Evolutionary conservation across 2,797 vertebrate genomes (phyloP), one percentile per base, ranked within the genome.

Genomic region (Oophaga sylvatica): DNA sequence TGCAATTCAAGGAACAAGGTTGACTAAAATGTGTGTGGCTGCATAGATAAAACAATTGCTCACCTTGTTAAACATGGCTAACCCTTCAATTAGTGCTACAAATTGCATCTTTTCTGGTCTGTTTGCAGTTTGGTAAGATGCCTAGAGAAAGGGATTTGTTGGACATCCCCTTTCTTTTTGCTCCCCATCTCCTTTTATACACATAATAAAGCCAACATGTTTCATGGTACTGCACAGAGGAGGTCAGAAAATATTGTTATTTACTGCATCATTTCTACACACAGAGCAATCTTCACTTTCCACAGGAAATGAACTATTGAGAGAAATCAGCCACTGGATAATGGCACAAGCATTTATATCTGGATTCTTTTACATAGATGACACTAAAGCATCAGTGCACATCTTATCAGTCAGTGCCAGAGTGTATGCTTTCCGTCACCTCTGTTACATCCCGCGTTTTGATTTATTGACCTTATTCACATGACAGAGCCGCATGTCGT

Each of bases 331-430:
- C n/a, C 11, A 56, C 12, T 77, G 15, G 22, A 77, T 77, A 77
- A 26, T 53, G 75, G 48, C 48, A 77, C 75, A 53, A 16, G 75
- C n/a, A 16, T 75, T n/a, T 53, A 75, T n/a, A 15, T 75, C 71
- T 57, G 26, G 68, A 45, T 57, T 35, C 48, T 68, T 19, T 83
- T 70, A 84, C 70, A 76, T 20, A 45, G 68, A 62, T 31, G 41
- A 63, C 7, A 41, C 22, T 48, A 63, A 45, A 35, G 13, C 31
- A 76, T 76, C n/a, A 63, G 0, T 48, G 31, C 8, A 20, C 48
- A 41, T 80, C 53, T 86, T 80, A 86, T 86, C 85, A 71, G 85
- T 71, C 65, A 70, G 53, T 41, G 67, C 3, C 67, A 86, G 84
- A 22, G 85, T 80, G 20, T 73, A 60, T 48, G 60, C 65, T 62